These are phyloP conservation scores for Myrmecophaga tridactyla DNA, from an alignment of 2,113 vertebrate species.

Conservation along the genomic window DNA sequence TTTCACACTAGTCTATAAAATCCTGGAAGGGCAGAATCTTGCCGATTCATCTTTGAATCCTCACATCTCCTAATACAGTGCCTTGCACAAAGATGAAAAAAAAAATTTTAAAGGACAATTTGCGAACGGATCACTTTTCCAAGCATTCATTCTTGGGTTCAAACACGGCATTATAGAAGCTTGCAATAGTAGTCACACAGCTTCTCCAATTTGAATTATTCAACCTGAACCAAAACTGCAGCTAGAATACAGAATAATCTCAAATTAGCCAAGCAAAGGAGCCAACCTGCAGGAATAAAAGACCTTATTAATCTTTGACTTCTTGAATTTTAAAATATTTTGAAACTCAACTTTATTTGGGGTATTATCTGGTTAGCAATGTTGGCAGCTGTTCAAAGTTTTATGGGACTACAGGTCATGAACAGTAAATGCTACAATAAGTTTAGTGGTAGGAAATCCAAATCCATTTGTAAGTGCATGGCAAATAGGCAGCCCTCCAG, in stretches of 20 bases:
- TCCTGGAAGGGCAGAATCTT: background rate
- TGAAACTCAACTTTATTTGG: constrained; percentile 59
- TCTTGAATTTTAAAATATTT: constrained; percentile 63
- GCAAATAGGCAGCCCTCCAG: background rate
- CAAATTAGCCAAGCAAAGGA: constrained; percentile 4
- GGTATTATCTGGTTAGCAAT: constrained; percentile 53
- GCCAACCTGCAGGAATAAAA: constrained; percentile 53
- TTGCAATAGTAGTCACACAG: background rate
- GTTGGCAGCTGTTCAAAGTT: constrained; percentile 60
- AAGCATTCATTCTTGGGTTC: background rate
- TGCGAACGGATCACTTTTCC: background rate
- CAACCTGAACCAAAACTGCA: background rate
- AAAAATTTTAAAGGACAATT: background rate
- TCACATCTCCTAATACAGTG: background rate
- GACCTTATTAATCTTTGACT: constrained; percentile 63
- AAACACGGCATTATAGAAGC: background rate
- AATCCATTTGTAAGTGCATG: constrained; percentile 66
- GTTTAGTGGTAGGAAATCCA: constrained; percentile 64
- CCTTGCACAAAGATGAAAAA: background rate
- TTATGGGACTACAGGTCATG: constrained; percentile 49
- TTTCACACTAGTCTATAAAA: background rate
- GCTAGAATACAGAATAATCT: constrained; percentile 29
- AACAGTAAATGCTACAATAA: constrained; percentile 71
- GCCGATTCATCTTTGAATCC: background rate
- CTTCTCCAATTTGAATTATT: constrained; percentile 28